These are phyloP conservation scores for Oxytorus armatus DNA, from an alignment of 2,888 invertebrate species.

Conservation along the genomic window DNA sequence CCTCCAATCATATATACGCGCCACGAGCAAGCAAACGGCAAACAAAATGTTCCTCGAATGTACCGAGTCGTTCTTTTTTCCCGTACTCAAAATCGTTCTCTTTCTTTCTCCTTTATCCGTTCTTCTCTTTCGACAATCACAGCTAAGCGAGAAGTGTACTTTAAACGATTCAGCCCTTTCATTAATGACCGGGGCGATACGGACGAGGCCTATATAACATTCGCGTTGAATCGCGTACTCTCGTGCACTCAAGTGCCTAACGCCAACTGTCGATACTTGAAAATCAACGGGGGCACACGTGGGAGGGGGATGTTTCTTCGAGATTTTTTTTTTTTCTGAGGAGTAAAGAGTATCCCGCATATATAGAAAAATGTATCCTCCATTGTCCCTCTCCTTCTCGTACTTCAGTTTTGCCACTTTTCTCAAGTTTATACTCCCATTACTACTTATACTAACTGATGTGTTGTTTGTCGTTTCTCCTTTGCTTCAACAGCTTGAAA, in stretches of 20 bases:
- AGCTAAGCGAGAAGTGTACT: conserved; percentile 56
- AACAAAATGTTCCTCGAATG: conserved; percentile 24
- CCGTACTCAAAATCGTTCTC: conserved; percentile 23
- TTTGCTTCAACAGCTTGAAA: no score
- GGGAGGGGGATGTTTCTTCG: conserved; percentile 7
- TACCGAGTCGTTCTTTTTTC: conserved; percentile 3
- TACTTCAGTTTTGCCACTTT: conserved; percentile 2
- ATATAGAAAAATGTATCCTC: background rate
- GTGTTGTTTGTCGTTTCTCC: background rate
- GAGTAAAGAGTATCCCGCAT: background rate
- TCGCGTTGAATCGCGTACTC: conserved; percentile 54
- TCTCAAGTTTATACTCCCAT: background rate
- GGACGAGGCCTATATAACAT: conserved; percentile 44
- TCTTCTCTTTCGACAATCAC: conserved; percentile 43
- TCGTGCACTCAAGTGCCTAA: conserved; percentile 80
- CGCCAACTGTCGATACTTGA: conserved; percentile 84
- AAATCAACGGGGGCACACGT: conserved; percentile 70
- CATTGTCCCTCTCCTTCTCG: background rate
- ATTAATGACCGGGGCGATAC: conserved; percentile 67
- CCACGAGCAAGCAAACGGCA: conserved; percentile 3
- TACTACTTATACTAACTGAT: background rate
- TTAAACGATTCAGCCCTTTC: conserved; percentile 68
- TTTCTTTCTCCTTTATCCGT: background rate
- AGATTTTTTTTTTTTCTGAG: conserved; percentile 37
- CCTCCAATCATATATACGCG: conserved; percentile 4